Base-by-base conservation (phyloP, 2,797 vertebrate species). In the Hozukius guyotensis region DNA sequence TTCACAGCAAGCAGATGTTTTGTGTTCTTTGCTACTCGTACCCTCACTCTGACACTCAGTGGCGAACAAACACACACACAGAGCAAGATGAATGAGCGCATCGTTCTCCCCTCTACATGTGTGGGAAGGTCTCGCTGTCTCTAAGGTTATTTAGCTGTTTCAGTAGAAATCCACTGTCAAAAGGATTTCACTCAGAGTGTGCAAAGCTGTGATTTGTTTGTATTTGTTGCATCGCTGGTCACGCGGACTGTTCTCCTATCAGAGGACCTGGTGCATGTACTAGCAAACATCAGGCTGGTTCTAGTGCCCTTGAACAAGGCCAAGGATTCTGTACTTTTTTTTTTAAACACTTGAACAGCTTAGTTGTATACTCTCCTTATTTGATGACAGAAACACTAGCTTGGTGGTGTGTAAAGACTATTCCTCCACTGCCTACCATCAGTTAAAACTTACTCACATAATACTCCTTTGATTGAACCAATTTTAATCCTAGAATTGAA, bases 1-100 rank as follows among this genome's bases (percentile, higher is more conserved):
- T 93, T 86, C 88, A 83, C 84, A 88, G 84, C 85, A n/a, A 89
- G 88, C 86, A 85, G 87, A 89, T 88, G 88, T 90, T 93, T 93
- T 93, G 89, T 90, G 90, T 84, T 89, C 83, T 84, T 86, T 77
- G 82, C 86, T 53, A 52, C 88, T 76, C 82, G 31, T 68, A 74
- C 80, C 80, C 84, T 82, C 68, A 69, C 82, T 69, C 81, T 70
- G 62, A 73, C 82, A 77, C 78, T 53, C 63, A 22, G 81, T 32
- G 32, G 72, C 68, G 69, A 77, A 78, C 77, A 88, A 77, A 73
- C 82, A 82, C 31, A 34, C 31, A 34, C 72, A 36, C 66, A 68
- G 32, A 82, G 81, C 74, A 72, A 82, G 81, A 85, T 89, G 85
- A 93, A 88, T 81, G 88, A 82, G 77, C 25, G 71, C 80, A 75